A percentile compares a stretch with the other conserved stretches of the same genome.
phyloP scores from a whole-genome alignment of 1,140 invertebrate genomes.

The Ceratoteleas bidentatus region DNA sequence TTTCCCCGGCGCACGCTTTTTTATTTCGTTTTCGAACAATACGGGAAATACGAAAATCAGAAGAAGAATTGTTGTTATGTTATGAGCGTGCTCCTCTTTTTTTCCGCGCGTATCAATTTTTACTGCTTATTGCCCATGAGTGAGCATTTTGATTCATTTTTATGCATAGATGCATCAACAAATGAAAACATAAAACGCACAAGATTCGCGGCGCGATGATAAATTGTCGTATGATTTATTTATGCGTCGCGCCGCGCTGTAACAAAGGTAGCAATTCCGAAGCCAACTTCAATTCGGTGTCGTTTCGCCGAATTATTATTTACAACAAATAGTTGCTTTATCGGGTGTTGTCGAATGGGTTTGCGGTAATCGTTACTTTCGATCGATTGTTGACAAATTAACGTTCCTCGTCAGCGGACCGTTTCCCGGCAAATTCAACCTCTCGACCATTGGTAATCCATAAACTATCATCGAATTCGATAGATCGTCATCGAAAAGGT shows the following conservation, averaged over 20 bases:
- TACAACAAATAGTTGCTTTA: no score
- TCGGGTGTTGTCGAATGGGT: no score
- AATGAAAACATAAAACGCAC: constrained; percentile 22
- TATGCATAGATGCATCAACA: constrained; percentile 31
- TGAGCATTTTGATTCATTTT: constrained; percentile 37
- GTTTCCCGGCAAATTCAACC: no score
- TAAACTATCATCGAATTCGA: no score
- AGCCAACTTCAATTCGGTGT: no score
- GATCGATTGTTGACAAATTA: no score
- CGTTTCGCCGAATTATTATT: no score
- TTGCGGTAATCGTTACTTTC: no score
- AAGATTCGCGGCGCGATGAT: constrained; percentile 11
- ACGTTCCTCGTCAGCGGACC: no score
- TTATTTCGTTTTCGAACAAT: constrained; percentile 47
- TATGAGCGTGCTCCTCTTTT: constrained; percentile 31
- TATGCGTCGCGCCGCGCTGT: constrained; percentile 9
- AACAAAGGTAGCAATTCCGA: constrained; percentile 15
- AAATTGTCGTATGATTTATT: constrained; percentile 39
- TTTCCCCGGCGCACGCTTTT: constrained; percentile 11
- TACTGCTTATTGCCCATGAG: constrained; percentile 52
- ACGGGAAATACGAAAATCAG: constrained; percentile 57
- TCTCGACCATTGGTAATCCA: no score
- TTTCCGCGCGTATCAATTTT: constrained; percentile 51
- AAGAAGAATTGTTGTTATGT: constrained; percentile 48
- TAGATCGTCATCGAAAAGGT: no score